A percentile compares a stretch with the other conserved stretches of the same genome.
These are phyloP conservation scores for Manis crassicaudata DNA, from an alignment of 2,797 vertebrate genomes.

Conservation along the genomic window DNA sequence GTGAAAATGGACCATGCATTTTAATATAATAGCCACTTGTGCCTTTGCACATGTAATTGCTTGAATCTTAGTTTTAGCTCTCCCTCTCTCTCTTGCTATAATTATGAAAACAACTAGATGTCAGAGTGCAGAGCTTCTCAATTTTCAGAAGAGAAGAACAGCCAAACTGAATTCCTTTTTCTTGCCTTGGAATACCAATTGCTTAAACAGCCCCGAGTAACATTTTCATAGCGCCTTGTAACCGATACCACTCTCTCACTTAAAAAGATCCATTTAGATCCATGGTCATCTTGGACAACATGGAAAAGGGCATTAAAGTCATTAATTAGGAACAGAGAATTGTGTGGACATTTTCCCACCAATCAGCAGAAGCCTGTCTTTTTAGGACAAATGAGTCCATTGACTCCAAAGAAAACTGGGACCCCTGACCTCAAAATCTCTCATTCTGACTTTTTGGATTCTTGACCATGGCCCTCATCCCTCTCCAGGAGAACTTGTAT, in stretches of 20 bases:
- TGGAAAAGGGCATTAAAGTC: not conserved
- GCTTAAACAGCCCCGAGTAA: conserved; percentile 19
- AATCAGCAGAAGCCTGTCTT: not conserved
- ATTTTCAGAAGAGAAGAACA: conserved; percentile 36
- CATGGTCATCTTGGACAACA: not conserved
- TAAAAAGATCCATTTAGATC: not conserved
- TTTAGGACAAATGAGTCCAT: not conserved
- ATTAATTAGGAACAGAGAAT: conserved; percentile 10
- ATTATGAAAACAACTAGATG: conserved; percentile 66
- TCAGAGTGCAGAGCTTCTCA: conserved; percentile 58
- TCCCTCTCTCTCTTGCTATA: conserved; percentile 22
- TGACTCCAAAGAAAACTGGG: not conserved
- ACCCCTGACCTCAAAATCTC: not conserved
- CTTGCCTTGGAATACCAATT: conserved; percentile 26
- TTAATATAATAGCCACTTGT: conserved; percentile 52
- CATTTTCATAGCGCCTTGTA: not conserved
- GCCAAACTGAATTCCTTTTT: not conserved
- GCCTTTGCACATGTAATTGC: conserved; percentile 51
- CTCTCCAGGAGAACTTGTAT: not conserved
- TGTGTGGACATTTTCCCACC: not conserved
- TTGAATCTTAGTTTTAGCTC: conserved; percentile 65
- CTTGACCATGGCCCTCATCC: not conserved
- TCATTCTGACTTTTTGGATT: not conserved
- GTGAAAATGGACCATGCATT: conserved; percentile 39
- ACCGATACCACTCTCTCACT: conserved; percentile 1